Base-by-base conservation (phyloP, 2,113 vertebrate genomes). In the Campylomormyrus numenius region DNA sequence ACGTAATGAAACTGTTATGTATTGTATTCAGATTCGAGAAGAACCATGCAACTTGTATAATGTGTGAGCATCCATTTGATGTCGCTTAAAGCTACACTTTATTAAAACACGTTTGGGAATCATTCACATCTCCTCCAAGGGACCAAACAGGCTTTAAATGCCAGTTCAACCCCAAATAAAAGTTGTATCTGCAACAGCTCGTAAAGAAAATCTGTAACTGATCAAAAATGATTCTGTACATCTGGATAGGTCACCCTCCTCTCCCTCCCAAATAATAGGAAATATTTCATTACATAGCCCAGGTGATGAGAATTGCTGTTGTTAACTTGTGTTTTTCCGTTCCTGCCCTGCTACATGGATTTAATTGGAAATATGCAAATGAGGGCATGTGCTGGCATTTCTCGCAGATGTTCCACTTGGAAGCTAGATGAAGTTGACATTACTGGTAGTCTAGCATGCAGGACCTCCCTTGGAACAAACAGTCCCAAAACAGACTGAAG, bases 281-380 rank as follows among this genome's bases (percentile, higher is more conserved):
- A 48, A 88, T 48, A 62, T 88, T 90, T 89, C 80, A 90, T 66
- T 89, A 91, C 88, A 46, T 42, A 24, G 90, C 80, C 27, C 88
- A 89, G 90, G 80, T 89, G 88, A 89, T 48, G 31, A 83, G 87
- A 85, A 52, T 83, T 42, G 83, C 84, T 85, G 90, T 88, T 90
- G 90, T 90, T 74, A 91, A 89, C 80, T 88, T 70, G 53, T 62
- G 90, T 89, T 89, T 80, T 86, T 86, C 90, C 53, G 19, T 89
- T 53, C 88, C 42, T 89, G 45, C 83, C 80, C 90, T 42, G 80
- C 56, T 42, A 89, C 88, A 84, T 83, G 58, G 84, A 91, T 85
- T 91, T 91, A 91, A 91, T 89, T 91, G 90, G 83, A 91, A 89
- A 91, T 91, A 89, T 91, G 90, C 90, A 91, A 91, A 91, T 91